Evolutionary conservation across 2,113 vertebrate genomes (phyloP).

Genomic region (Poicephalus gulielmi): DNA sequence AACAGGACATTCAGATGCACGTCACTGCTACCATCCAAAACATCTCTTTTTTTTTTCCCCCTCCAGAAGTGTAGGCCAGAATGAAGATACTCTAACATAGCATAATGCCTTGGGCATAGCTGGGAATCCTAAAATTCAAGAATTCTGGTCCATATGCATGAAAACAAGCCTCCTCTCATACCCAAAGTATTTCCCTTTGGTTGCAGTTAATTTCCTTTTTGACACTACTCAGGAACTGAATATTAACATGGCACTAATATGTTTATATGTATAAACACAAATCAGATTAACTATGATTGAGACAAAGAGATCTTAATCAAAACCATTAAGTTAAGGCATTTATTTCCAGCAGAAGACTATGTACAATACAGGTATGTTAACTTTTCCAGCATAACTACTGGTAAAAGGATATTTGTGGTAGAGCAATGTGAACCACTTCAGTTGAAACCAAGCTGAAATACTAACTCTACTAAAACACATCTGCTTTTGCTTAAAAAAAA

Average conservation of each 20-base stretch:
- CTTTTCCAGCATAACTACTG: not conserved
- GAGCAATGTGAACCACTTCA: not conserved
- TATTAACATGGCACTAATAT: not conserved
- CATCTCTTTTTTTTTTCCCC: not conserved
- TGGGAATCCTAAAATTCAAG: not conserved
- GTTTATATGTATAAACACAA: not conserved
- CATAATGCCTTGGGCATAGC: not conserved
- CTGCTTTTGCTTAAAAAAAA: rapidly evolving
- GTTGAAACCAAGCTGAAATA: not conserved
- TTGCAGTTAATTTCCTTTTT: not conserved
- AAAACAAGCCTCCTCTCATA: not conserved
- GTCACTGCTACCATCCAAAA: not conserved
- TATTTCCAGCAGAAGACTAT: not conserved
- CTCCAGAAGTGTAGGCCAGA: not conserved
- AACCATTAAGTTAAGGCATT: not conserved
- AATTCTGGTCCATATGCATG: not conserved
- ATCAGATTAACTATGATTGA: not conserved
- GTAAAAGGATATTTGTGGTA: not conserved
- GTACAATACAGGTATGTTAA: not conserved
- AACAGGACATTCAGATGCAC: not conserved
- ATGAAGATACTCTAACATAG: not conserved
- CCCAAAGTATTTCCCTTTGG: not conserved
- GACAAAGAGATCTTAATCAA: not conserved
- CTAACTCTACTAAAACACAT: not conserved
- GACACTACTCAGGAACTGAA: not conserved